phyloP scores from a whole-genome alignment of 2,797 vertebrate genomes.

The Oreonectes daqikongensis region DNA sequence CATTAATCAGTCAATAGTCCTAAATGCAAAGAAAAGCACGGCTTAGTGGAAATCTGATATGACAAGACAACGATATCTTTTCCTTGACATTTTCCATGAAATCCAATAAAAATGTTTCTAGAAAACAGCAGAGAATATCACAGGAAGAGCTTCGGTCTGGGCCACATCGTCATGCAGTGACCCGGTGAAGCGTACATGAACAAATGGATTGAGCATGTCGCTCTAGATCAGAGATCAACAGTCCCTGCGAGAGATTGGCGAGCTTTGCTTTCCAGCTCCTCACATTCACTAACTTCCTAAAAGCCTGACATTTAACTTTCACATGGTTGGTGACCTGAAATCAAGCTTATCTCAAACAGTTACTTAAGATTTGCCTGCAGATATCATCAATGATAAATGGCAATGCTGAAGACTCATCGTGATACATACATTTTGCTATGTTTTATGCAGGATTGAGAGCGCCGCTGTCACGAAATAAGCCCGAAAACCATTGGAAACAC shows the following conservation, averaged over 20 bases:
- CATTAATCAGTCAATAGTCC: conserved; percentile 32
- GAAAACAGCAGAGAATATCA: conserved; percentile 61
- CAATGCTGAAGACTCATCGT: background rate
- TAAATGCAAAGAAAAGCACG: conserved; percentile 63
- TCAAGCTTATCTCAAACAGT: conserved; percentile 13
- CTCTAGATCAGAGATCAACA: conserved; percentile 69
- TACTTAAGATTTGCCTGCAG: conserved; percentile 1
- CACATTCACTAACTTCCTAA: conserved; percentile 19
- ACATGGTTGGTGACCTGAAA: conserved; percentile 21
- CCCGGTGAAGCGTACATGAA: conserved; percentile 64
- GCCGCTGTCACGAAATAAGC: background rate
- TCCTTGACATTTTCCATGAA: conserved; percentile 51
- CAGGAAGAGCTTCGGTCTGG: conserved; percentile 66
- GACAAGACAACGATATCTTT: conserved; percentile 59
- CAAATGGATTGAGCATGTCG: conserved; percentile 70
- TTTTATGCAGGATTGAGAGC: conserved; percentile 18
- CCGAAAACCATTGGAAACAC: background rate
- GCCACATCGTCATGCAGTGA: conserved; percentile 74
- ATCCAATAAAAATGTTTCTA: conserved; percentile 51
- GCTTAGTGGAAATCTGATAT: conserved; percentile 72
- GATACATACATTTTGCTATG: background rate
- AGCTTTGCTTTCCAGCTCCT: conserved; percentile 19
- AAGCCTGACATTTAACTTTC: conserved; percentile 21
- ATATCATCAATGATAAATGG: conserved; percentile 8
- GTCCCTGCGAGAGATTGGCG: conserved; percentile 47